phyloP scores from a whole-genome alignment of 2,797 vertebrate species.

The Eulemur mongoz region DNA sequence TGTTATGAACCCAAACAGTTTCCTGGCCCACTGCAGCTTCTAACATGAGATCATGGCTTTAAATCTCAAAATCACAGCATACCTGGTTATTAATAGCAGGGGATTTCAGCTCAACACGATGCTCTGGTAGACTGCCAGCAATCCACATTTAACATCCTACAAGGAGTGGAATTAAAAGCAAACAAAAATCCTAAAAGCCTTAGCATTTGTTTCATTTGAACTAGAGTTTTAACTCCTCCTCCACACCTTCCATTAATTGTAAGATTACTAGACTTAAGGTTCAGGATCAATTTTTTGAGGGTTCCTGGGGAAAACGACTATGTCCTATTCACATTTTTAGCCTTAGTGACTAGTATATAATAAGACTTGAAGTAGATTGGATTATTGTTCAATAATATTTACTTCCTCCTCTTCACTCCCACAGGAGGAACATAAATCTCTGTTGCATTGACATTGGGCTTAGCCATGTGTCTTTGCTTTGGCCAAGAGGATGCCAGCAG shows the following conservation, averaged over 20 bases:
- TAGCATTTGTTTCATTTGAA: conserved; percentile 40
- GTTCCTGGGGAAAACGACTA: neutral
- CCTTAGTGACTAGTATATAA: neutral
- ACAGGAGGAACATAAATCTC: neutral
- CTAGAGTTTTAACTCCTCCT: conserved; percentile 32
- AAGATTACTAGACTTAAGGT: neutral
- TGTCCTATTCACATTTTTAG: neutral
- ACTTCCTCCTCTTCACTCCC: neutral
- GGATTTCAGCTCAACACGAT: conserved; percentile 46
- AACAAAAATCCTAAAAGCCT: conserved; percentile 26
- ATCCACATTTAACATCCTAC: conserved; percentile 60
- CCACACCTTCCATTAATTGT: neutral
- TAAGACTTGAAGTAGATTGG: neutral
- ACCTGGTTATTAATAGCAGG: conserved; percentile 61
- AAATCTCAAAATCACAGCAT: conserved; percentile 63
- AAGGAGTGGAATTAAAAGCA: conserved; percentile 69
- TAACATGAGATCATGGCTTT: conserved; percentile 58
- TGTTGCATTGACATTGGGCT: neutral
- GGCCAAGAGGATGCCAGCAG: neutral
- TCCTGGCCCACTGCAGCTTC: conserved; percentile 37
- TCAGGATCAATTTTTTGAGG: neutral
- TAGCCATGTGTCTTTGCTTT: neutral
- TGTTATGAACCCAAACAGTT: conserved; percentile 43
- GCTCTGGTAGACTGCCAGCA: conserved; percentile 41
- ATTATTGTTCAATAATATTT: conserved; percentile 4